phyloP scores from a whole-genome alignment of 2,113 vertebrate species.

The Nestor notabilis region DNA sequence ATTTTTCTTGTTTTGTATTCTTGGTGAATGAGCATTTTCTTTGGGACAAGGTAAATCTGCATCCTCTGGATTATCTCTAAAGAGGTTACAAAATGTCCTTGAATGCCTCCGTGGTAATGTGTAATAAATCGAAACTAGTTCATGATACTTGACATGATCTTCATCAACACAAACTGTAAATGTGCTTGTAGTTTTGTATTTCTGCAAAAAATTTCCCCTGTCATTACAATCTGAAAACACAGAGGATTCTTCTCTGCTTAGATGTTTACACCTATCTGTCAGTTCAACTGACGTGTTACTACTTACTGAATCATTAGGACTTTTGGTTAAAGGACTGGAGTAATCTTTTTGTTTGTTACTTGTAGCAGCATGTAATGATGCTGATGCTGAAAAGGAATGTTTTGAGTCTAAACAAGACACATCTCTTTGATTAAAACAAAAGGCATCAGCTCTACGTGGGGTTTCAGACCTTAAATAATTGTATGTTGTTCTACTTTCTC shows the following conservation, averaged over 20 bases:
- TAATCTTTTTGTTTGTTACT: neutral
- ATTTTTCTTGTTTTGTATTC: neutral
- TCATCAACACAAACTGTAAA: conserved; percentile 78
- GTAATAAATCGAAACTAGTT: conserved; percentile 80
- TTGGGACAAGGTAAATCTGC: neutral
- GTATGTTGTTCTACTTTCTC: neutral
- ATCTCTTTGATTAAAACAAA: conserved; percentile 9
- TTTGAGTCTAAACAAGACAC: neutral
- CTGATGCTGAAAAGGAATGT: neutral
- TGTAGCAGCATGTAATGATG: neutral
- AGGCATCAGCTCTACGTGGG: neutral
- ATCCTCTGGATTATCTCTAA: conserved; percentile 63
- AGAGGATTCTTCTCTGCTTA: conserved; percentile 33
- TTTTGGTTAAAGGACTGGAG: neutral
- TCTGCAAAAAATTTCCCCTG: conserved; percentile 58
- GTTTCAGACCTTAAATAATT: neutral
- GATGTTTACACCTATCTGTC: neutral
- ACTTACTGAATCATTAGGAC: neutral
- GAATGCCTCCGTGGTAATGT: conserved; percentile 75
- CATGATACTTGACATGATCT: conserved; percentile 77
- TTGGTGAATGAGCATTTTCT: conserved; percentile 10
- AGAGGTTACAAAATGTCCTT: conserved; percentile 63
- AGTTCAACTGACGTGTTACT: neutral
- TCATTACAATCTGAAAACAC: conserved; percentile 27
- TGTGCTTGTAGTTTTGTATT: conserved; percentile 77